These are phyloP conservation scores for Apotomis betuletana DNA, from an alignment of 2,888 invertebrate genomes.

Conservation along the genomic window DNA sequence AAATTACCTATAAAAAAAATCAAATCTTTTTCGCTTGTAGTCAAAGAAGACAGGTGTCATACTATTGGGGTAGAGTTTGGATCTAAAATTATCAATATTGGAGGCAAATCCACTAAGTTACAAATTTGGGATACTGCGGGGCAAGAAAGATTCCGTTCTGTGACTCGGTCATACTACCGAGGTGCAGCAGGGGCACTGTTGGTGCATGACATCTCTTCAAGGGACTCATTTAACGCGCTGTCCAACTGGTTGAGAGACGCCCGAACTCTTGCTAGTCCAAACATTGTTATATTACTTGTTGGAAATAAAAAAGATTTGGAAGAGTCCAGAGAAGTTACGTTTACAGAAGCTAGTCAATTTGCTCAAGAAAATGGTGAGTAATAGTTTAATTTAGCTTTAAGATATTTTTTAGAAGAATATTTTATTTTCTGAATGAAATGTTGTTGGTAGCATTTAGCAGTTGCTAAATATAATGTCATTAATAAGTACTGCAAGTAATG, in stretches of 20 bases:
- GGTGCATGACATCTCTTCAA: slow-evolving; percentile 94
- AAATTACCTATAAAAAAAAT: neutral
- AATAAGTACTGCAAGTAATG: too few species aligned
- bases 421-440: too few species aligned
- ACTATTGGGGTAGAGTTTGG: slow-evolving; percentile 95
- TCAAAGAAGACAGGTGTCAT: slow-evolving; percentile 92
- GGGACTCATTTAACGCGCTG: slow-evolving; percentile 96
- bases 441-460: too few species aligned
- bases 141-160: slow-evolving; percentile 98
- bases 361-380: slow-evolving; percentile 91
- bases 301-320: slow-evolving; percentile 93
- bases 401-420: neutral
- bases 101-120: slow-evolving; percentile 91
- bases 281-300: slow-evolving; percentile 90
- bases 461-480: too few species aligned
- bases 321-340: slow-evolving; percentile 91
- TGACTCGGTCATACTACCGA: slow-evolving; percentile 91
- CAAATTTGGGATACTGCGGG: slow-evolving; percentile 97
- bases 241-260: slow-evolving; percentile 94
- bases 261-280: slow-evolving; percentile 90
- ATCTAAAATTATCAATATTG: slow-evolving; percentile 92
- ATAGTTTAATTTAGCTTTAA: slow-evolving; percentile 30
- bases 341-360: slow-evolving; percentile 91
- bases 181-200: slow-evolving; percentile 96
- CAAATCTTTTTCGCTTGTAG: slow-evolving; percentile 69